Base-by-base conservation (phyloP, 2,113 vertebrate species). In the Smithornis capensis region DNA sequence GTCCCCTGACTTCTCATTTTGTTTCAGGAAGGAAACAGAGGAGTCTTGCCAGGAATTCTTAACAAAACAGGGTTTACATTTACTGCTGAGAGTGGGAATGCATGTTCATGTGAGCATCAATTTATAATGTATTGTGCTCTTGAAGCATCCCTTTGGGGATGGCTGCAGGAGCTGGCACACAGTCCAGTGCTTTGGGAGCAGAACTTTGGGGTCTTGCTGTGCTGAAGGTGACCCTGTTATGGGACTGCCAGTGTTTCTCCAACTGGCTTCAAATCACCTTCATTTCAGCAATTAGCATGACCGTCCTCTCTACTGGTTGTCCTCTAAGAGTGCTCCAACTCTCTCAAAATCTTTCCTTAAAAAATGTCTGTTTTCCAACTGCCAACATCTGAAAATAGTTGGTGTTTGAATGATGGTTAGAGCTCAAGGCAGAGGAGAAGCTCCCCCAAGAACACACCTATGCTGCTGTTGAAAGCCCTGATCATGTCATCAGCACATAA, bases 201-300 rank as follows among this genome's bases (percentile, higher is more conserved):
- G 75, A 33, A 56, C 47, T 94, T 67, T 35, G 78, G 82, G 89
- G 67, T 78, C 89, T 93, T 67, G 71, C 92, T 90, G 89, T 81
- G 90, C 87, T 74, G 84, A 92, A 94, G 82, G 25, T 83, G 69
- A 83, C 71, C 74, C 40, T 59, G 64, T 63, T 25, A 67, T 0
- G 13, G 69, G 56, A 50, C 44, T 57, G 60, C 1, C 7, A 76
- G 27, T 1, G 2, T 49, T 76, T 49, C 68, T 83, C 37, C 47
- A 59, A 24, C 9, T 44, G 53, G 28, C 69, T 90, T 78, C 45
- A 50, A 33, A 89, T 94, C 74, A 86, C 74, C 87, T 88, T 88
- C 76, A 64, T 74, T 94, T 67, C 60, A 81, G 56, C 71, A 90
- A 83, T 80, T 78, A 92, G 85, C 49, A 37, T 33, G 47, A 83